Base-by-base conservation (phyloP, 2,797 vertebrate species). In the Iguana delicatissima region DNA sequence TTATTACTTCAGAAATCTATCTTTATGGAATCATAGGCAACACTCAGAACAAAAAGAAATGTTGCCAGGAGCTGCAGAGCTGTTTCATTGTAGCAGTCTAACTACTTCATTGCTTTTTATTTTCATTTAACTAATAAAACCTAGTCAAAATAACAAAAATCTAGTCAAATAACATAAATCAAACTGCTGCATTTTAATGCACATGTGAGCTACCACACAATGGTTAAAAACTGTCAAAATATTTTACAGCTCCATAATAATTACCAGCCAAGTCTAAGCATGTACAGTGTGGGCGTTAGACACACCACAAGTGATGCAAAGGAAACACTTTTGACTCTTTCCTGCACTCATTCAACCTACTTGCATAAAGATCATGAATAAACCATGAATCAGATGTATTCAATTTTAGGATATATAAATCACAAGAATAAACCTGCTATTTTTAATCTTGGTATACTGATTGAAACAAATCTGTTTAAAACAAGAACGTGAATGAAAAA, bases 151-250 rank as follows among this genome's bases (percentile, higher is more conserved):
- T 0, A 97, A 96, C 90, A 29, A 94, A 94, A 93, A 84, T 50
- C 64, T 92, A 93, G 95, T 89, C 86, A 85, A 93, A 73, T 9
- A 95, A 94, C 57, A 93, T 91, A 94, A 32, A 96, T 92, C 94
- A 95, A 96, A 96, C 94, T 95, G 92, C 93, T 93, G 93, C 72
- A 52, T 93, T 95, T 95, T 93, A 89, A 89, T 95, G 94, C 94
- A 96, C 92, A 95, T 91, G 83, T 94, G 97, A 97, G 96, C 93
- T 97, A 96, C 92, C 94, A 96, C 95, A 95, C 95, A 97, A 96
- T 97, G 97, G 97, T 96, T 98, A 97, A 96, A 97, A 97, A 96
- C 96, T 97, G 97, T 97, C 97, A 97, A 97, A 97, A 97, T 97
- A 97, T 97, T 97, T 97, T 96, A 97, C 96, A 96, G 96, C 96